A percentile compares a stretch with the other conserved stretches of the same genome.
Conservation (phyloP, 2,113 vertebrate species). For the Rhea americana region DNA sequence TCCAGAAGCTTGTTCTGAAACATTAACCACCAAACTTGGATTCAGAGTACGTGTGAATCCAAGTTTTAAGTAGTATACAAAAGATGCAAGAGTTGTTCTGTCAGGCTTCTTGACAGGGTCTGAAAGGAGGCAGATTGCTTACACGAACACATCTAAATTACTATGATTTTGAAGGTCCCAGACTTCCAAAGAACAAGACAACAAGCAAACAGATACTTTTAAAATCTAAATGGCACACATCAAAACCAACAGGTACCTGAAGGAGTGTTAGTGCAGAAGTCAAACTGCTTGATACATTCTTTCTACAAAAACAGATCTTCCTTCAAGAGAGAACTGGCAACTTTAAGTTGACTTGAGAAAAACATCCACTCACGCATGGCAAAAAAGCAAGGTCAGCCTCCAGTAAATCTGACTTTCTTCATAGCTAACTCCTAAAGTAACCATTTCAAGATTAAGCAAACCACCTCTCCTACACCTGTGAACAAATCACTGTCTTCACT, state of each 20-base stretch:
- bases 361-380: not conserved
- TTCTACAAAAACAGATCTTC: not conserved
- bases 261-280: not conserved
- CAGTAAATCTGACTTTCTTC: not conserved
- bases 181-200: not conserved
- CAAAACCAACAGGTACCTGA: not conserved
- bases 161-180: not conserved
- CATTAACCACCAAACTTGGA: not conserved
- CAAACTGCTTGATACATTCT: not conserved
- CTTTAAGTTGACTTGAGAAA: not conserved
- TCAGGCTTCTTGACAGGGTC: not conserved
- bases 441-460: not conserved
- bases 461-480: not conserved
- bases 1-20: not conserved
- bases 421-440: not conserved
- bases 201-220: not conserved
- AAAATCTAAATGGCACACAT: not conserved
- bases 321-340: not conserved
- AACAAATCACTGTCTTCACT: not conserved
- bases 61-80: not conserved
- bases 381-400: not conserved
- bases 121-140: not conserved
- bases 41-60: not conserved
- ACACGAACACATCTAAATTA: not conserved
- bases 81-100: not conserved